These are phyloP conservation scores for Drosophila subpulchrella DNA, from an alignment of 1,140 invertebrate species.

Conservation along the genomic window DNA sequence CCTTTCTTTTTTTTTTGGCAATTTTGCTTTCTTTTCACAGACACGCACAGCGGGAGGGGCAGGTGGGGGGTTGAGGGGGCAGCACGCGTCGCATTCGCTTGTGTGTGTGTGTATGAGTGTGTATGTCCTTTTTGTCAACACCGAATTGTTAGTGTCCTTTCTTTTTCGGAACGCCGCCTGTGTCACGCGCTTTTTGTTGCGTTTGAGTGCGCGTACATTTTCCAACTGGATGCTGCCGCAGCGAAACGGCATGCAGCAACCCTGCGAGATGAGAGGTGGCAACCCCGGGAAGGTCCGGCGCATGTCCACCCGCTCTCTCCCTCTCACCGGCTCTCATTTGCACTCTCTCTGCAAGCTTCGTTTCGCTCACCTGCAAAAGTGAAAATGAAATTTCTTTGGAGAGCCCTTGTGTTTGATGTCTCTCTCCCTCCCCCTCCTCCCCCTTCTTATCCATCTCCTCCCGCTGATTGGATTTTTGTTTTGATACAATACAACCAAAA, in stretches of 20 bases:
- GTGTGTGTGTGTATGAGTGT: conserved; percentile 20
- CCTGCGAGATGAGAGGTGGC: conserved; percentile 28
- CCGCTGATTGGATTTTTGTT: conserved; percentile 45
- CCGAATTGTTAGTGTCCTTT: conserved; percentile 37
- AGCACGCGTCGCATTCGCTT: conserved; percentile 64
- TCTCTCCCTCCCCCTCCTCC: neutral
- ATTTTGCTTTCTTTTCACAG: conserved; percentile 51
- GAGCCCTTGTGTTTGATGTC: conserved; percentile 45
- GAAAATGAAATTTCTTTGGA: conserved; percentile 77
- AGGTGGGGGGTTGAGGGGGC: conserved; percentile 37
- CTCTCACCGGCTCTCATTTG: conserved; percentile 1
- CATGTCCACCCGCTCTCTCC: conserved; percentile 44
- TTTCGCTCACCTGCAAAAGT: conserved; percentile 68
- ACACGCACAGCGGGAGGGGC: conserved; percentile 48
- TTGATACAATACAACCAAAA: conserved; percentile 30
- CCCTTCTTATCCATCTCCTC: neutral
- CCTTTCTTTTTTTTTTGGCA: conserved; percentile 42
- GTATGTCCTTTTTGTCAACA: conserved; percentile 20
- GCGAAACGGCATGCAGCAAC: conserved; percentile 23
- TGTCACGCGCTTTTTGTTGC: conserved; percentile 71
- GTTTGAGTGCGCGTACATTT: conserved; percentile 77
- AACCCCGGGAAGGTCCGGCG: conserved; percentile 33
- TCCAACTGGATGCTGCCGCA: conserved; percentile 76
- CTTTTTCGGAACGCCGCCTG: conserved; percentile 49
- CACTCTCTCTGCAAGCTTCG: conserved; percentile 8